Conservation (phyloP, 2,113 vertebrate genomes). For the Perognathus longimembris region DNA sequence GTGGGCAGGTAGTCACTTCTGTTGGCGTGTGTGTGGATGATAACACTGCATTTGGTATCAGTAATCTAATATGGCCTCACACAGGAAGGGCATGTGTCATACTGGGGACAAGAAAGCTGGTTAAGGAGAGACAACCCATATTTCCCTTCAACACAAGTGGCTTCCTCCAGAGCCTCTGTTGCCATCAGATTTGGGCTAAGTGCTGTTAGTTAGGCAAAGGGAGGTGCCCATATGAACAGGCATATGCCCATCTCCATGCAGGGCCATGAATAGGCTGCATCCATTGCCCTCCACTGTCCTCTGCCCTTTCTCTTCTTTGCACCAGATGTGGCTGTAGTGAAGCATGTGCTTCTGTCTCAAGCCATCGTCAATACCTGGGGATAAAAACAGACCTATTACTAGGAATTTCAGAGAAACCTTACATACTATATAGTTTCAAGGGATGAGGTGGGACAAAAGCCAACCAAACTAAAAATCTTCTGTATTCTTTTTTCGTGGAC, state of each 20-base stretch:
- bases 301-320: not conserved
- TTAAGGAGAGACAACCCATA: not conserved
- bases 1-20: not conserved
- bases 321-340: not conserved
- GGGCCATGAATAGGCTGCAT: fast-evolving
- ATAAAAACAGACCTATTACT: not conserved
- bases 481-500: not conserved
- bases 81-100: not conserved
- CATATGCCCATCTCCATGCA: too few relatives aligned
- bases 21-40: not conserved
- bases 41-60: not conserved
- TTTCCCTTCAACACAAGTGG: not conserved
- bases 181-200: not conserved
- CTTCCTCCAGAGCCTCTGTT: not conserved
- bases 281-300: not conserved
- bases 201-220: not conserved
- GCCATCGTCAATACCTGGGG: not conserved
- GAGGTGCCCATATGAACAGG: not conserved
- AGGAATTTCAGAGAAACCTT: not conserved
- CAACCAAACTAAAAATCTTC: not conserved
- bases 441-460: not conserved
- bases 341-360: not conserved
- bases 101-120: not conserved
- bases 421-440: not conserved
- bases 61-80: not conserved